Conservation (phyloP, 2,113 vertebrate species). For the Danio rerio region DNA sequence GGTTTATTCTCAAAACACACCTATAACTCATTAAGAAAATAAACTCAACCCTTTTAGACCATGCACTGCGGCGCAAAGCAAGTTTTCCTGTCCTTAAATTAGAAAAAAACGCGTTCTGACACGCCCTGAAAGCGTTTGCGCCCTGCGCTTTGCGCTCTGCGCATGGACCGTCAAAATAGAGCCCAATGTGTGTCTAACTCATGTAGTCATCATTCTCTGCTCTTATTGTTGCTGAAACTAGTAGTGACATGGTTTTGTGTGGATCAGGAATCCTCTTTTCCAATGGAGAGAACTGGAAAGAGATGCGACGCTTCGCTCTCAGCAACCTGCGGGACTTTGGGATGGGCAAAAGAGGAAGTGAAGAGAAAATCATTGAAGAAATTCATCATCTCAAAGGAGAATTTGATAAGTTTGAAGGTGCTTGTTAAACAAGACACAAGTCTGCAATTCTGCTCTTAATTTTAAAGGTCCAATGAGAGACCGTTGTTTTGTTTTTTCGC, state of each 20-base stretch:
- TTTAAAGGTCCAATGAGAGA: not conserved
- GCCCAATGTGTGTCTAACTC: not conserved
- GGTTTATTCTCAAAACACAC: too few species aligned
- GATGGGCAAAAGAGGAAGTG: conserved; percentile 70
- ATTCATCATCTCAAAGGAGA: conserved; percentile 62
- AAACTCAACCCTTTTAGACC: too few species aligned
- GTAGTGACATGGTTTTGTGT: not conserved
- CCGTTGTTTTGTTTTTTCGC: not conserved
- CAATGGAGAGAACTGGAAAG: conserved; percentile 68
- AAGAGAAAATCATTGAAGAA: conserved; percentile 72
- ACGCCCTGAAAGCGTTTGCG: too few species aligned
- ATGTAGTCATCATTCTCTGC: fast-evolving
- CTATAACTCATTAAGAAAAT: too few species aligned
- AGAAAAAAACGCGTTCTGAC: too few species aligned
- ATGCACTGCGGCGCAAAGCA: too few species aligned
- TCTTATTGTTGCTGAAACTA: not conserved
- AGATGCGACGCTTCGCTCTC: conserved; percentile 70
- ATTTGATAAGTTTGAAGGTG: conserved; percentile 67
- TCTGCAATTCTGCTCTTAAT: not conserved
- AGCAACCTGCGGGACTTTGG: conserved; percentile 67
- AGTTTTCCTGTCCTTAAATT: too few species aligned
- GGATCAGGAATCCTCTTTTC: conserved; percentile 60
- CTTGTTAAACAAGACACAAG: not conserved
- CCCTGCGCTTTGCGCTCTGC: too few species aligned
- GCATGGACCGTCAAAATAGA: too few species aligned